These are phyloP conservation scores for Pedionomus torquatus DNA, from an alignment of 2,113 vertebrate genomes.

Conservation along the genomic window DNA sequence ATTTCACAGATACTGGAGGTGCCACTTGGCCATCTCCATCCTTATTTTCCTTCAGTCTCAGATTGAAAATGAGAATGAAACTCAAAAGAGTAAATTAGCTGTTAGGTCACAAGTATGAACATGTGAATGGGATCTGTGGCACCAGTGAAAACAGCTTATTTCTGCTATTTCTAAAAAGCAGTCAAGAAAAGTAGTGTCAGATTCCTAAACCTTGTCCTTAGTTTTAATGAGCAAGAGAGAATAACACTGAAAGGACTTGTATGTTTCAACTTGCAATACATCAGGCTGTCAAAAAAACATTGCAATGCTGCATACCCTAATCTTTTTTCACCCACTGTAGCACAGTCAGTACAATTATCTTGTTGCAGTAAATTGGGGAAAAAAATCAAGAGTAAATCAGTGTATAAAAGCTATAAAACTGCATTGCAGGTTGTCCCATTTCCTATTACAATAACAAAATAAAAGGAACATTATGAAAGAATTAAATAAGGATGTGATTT, in stretches of 20 bases:
- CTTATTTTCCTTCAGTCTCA: neutral
- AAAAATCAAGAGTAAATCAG: constrained; percentile 57
- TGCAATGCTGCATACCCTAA: constrained; percentile 63
- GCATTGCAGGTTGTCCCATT: constrained; percentile 36
- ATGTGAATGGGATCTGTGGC: constrained; percentile 26
- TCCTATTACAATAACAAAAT: constrained; percentile 55
- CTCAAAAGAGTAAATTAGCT: constrained; percentile 36
- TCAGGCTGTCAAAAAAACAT: constrained; percentile 71
- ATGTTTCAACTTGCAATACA: constrained; percentile 70
- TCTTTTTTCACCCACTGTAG: constrained; percentile 61
- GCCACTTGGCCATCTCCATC: neutral
- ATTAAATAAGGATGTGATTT: constrained; percentile 39
- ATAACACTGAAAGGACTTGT: constrained; percentile 66
- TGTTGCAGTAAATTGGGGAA: constrained; percentile 53
- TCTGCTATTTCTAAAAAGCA: constrained; percentile 34
- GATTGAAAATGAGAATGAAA: constrained; percentile 43
- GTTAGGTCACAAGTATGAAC: neutral
- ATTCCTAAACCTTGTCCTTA: constrained; percentile 39
- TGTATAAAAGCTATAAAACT: constrained; percentile 53
- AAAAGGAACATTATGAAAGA: constrained; percentile 32
- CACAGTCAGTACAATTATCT: constrained; percentile 65
- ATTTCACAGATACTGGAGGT: neutral
- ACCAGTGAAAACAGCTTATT: constrained; percentile 31
- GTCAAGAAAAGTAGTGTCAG: constrained; percentile 7
- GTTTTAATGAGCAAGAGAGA: constrained; percentile 73